Base-by-base conservation (phyloP, 2,888 invertebrate species). In the Amphimallon solstitiale region DNA sequence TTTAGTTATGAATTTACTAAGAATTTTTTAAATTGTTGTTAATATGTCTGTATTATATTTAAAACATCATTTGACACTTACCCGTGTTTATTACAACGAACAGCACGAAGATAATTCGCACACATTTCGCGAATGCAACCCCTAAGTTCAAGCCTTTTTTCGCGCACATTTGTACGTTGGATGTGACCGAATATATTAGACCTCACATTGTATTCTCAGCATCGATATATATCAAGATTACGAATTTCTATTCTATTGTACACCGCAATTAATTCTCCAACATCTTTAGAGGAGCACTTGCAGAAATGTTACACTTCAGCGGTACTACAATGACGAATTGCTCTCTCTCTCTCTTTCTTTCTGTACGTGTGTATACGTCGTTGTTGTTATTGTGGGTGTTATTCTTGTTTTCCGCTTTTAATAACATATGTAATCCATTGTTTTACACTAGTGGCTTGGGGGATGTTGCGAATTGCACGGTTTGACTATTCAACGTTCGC, bases 221-320 rank as follows among this genome's bases (percentile, higher is more conserved):
- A 43, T 43, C 56, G 43, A 59, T 59, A 23, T n/a, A n/a, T 29
- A 59, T 59, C 56, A 59, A 59, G 56, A 59, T 59, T 59, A 59
- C 43, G 56, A 15, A 43, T 59, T 59, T 17, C 7, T 45, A 45
- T 59, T 17, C 7, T 45, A 45, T 45, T 7, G 19, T 9, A 19
- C 2, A 4, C 2, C 19, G 5, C 43, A 17, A 34, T 43, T 43
- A 59, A 59, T 43, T 59, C 43, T 43, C 56, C 56, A 23, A 14
- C 56, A 59, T 59, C 23, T 15, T 40, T 43, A n/a, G 21, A n/a
- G n/a, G 4, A 45, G 6, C 45, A 10, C 45, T 45, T 45, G 5
- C 43, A 43, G 43, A 59, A 56, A 15, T 23, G 15, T 29, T 15
- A 29, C 29, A 34, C 43, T 7, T 5, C 35, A 14, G 29, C 17